Conservation (phyloP, 2,113 vertebrate species). For the Lepidothrix coronata region DNA sequence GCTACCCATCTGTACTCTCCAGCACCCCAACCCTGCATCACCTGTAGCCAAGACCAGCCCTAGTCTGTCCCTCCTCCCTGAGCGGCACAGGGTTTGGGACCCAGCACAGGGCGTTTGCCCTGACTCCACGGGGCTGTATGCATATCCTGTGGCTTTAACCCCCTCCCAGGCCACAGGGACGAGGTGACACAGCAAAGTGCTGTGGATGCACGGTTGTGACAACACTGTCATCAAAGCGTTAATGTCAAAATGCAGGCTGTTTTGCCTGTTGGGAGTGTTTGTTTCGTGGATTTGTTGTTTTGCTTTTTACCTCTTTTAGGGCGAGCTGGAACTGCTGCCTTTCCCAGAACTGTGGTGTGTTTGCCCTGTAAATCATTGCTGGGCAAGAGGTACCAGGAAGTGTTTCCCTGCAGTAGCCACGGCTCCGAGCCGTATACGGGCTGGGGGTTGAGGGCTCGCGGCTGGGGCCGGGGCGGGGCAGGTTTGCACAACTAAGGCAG, state of each 20-base stretch:
- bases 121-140: accelerated
- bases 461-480: neutral
- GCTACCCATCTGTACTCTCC: neutral
- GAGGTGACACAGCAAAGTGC: accelerated
- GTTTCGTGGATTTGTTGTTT: neutral
- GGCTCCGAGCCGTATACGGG: neutral
- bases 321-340: neutral
- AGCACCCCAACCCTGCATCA: neutral
- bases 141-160: neutral
- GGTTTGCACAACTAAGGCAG: neutral
- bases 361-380: constrained; percentile 2
- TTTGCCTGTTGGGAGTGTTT: neutral
- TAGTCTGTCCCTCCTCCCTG: accelerated
- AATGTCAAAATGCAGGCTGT: neutral
- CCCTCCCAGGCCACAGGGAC: accelerated
- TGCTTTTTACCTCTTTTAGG: neutral
- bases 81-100: neutral
- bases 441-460: neutral
- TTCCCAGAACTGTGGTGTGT: neutral
- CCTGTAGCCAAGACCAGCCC: neutral
- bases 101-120: accelerated
- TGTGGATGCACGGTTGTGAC: accelerated
- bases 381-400: neutral
- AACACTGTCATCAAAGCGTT: neutral
- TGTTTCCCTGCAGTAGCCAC: neutral